Evolutionary conservation across 2,888 invertebrate species (phyloP).

Genomic region (Pediacus dermestoides): DNA sequence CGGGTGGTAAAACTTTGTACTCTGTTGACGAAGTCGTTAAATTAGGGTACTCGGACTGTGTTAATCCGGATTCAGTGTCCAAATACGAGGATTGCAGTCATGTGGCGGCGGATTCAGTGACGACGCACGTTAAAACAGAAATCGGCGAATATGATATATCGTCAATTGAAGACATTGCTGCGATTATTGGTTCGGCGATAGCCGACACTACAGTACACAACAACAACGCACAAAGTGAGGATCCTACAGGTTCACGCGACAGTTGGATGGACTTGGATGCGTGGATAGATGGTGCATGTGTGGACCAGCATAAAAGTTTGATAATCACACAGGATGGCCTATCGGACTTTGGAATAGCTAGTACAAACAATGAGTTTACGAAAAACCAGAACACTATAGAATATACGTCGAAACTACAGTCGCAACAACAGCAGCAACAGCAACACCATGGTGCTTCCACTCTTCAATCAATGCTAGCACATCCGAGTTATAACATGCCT

Average conservation of each 20-base stretch:
- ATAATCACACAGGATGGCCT: slow-evolving; percentile 65
- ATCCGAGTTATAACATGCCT: slow-evolving; percentile 78
- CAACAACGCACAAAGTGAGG: slow-evolving; percentile 60
- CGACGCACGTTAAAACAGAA: slow-evolving; percentile 54
- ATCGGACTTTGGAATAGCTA: slow-evolving; percentile 65
- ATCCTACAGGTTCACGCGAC: slow-evolving; percentile 70
- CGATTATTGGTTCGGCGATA: slow-evolving; percentile 83
- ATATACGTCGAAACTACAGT: slow-evolving; percentile 48
- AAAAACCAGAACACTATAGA: slow-evolving; percentile 54
- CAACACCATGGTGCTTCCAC: slow-evolving; percentile 64
- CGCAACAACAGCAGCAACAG: slow-evolving; percentile 49
- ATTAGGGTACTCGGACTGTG: slow-evolving; percentile 50
- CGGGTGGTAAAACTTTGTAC: slow-evolving; percentile 46
- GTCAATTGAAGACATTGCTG: slow-evolving; percentile 78
- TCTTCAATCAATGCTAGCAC: slow-evolving; percentile 71
- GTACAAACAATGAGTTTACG: slow-evolving; percentile 54
- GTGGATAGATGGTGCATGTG: slow-evolving; percentile 79
- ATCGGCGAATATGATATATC: slow-evolving; percentile 65
- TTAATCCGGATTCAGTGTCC: slow-evolving; percentile 58
- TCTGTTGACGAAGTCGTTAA: slow-evolving; percentile 52
- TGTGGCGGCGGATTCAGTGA: slow-evolving; percentile 48
- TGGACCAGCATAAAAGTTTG: slow-evolving; percentile 63
- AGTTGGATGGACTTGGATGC: slow-evolving; percentile 87
- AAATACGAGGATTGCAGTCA: slow-evolving; percentile 57
- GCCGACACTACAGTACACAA: slow-evolving; percentile 84